Base-by-base conservation (phyloP, 2,888 invertebrate genomes). In the Epinotia ramella region DNA sequence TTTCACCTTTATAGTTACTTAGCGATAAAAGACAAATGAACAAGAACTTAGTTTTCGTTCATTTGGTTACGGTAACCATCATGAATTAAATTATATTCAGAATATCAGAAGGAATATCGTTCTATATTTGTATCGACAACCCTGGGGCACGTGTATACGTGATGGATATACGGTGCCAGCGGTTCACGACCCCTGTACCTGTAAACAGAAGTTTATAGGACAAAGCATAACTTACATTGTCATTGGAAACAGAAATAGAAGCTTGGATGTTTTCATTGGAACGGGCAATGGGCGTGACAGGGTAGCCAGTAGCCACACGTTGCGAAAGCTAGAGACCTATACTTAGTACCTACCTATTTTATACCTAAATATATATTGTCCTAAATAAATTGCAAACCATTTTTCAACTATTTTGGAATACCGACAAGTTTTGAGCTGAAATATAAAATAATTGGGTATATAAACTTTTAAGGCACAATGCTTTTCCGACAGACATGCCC, bases 151-250 rank as follows among this genome's bases (percentile, higher is more conserved):
- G 74, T 74, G 74, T 69, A 40, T 13, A 16, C 12, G 11, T 12
- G 60, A 33, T 40, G 12, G 33, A 68, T 57, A 73, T 56, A 63
- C 46, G 57, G 63, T 74, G 68, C 68, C 33, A 57, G 3, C 63
- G 59, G 74, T 74, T 70, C 69, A 70, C 64, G 74, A 74, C 69
- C 74, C 74, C 74, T 74, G 73, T n/a, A 59, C 67, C 57, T 46
- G 69, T 53, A 73, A 64, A 74, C 74, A 65, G 57, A 11, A 33
- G 28, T 69, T 63, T 69, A 57, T 69, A 24, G 74, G 74, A 74
- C 73, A 57, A 64, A 65, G 69, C 64, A 70, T 70, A 64, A 65
- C 69, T 74, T 64, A 46, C 5, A 62, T 53, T 68, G 46, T 73
- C 73, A 57, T 46, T 56, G n/a, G 57, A 11, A 13, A n/a, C 57